Conservation (phyloP, 2,888 invertebrate genomes). For the Augochlorella aurata region DNA sequence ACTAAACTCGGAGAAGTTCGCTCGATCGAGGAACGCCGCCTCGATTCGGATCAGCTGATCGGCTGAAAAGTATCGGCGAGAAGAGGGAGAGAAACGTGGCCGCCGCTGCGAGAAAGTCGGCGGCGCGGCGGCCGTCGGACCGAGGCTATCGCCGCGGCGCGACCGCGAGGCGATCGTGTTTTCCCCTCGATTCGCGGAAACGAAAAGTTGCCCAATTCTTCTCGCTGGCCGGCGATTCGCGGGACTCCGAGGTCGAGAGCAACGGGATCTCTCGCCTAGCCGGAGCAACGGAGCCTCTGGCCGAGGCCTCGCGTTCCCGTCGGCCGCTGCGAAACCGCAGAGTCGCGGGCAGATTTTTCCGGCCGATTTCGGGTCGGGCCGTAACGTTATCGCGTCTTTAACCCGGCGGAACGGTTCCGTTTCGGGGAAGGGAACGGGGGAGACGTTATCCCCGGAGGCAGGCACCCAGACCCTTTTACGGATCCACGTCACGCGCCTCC, state of each 20-base stretch:
- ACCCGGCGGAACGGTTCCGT: not conserved
- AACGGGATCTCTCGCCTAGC: too few species aligned
- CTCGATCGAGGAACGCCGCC: not conserved
- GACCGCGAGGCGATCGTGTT: too few species aligned
- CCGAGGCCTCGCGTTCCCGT: not conserved
- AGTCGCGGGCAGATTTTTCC: not conserved
- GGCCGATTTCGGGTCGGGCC: not conserved
- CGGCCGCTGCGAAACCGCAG: not conserved
- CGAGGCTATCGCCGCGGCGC: not conserved
- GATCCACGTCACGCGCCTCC: conserved; percentile 67
- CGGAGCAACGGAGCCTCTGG: not conserved
- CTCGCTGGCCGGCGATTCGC: too few species aligned
- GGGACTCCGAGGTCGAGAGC: too few species aligned
- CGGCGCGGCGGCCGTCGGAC: not conserved
- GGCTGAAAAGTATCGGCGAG: conserved; percentile 2
- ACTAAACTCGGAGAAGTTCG: not conserved
- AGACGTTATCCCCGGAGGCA: not conserved
- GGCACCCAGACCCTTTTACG: conserved; percentile 33
- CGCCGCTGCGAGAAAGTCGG: not conserved
- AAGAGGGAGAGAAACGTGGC: not conserved
- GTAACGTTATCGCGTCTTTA: conserved; percentile 1
- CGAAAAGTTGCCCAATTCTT: too few species aligned
- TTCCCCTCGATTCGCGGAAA: too few species aligned
- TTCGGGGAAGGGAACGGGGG: not conserved
- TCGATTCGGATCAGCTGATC: conserved; percentile 7